Evolutionary conservation across 2,888 invertebrate species (phyloP).

Genomic region (Nysson spinosus): DNA sequence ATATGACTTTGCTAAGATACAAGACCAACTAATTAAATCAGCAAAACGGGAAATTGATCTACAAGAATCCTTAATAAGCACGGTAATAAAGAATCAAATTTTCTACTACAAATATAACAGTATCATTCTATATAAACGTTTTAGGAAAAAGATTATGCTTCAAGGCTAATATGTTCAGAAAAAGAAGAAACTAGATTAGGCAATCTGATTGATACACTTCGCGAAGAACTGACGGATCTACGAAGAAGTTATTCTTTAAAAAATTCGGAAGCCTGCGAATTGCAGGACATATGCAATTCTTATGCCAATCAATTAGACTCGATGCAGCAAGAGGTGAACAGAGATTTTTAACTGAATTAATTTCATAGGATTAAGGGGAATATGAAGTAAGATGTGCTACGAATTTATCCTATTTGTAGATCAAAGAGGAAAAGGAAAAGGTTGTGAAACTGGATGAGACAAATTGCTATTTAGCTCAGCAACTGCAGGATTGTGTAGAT

Average conservation of each 20-base stretch:
- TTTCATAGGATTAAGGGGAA: too few species aligned
- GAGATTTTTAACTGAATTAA: neutral
- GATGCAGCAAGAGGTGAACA: constrained; percentile 44
- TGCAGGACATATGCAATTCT: constrained; percentile 51
- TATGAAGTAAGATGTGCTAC: too few species aligned
- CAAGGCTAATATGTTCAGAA: constrained; percentile 48
- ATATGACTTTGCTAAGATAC: constrained; percentile 60
- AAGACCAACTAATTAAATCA: constrained; percentile 56
- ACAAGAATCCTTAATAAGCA: constrained; percentile 59
- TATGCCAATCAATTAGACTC: constrained; percentile 50
- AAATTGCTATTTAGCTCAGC: constrained; percentile 57
- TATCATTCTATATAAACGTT: constrained; percentile 1
- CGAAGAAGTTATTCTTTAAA: constrained; percentile 53
- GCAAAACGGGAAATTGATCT: constrained; percentile 60
- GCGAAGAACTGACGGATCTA: constrained; percentile 57
- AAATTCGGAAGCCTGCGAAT: constrained; percentile 51
- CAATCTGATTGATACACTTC: constrained; percentile 55
- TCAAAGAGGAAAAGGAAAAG: constrained; percentile 49
- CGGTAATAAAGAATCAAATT: constrained; percentile 46
- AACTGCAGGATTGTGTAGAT: constrained; percentile 62
- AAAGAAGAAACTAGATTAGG: constrained; percentile 49
- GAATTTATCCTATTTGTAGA: constrained; percentile 19
- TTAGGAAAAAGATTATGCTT: constrained; percentile 62
- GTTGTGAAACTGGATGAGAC: constrained; percentile 55
- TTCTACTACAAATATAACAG: neutral